Percentiles rank a stretch among this genome's conserved stretches.
These are phyloP conservation scores for Psittacula echo DNA, from an alignment of 2,797 vertebrate genomes.

Conservation along the genomic window DNA sequence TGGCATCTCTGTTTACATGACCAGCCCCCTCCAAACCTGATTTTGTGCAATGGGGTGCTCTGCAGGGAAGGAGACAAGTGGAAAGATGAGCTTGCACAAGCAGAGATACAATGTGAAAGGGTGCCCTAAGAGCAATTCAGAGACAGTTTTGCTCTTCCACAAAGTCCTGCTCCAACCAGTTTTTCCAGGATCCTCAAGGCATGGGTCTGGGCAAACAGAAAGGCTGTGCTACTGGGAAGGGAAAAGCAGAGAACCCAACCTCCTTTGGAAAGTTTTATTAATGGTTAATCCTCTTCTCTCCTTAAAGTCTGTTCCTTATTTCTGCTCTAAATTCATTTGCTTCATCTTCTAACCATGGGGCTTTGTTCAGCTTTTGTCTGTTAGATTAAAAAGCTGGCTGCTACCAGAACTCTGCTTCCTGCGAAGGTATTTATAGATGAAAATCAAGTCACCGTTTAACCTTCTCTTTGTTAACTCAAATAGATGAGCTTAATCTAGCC, in stretches of 20 bases:
- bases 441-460: constrained; percentile 16
- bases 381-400: background rate
- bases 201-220: background rate
- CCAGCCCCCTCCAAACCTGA: background rate
- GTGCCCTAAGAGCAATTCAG: background rate
- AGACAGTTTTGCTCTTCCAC: background rate
- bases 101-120: background rate
- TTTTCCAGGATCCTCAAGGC: background rate
- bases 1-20: background rate
- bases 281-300: background rate
- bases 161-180: background rate
- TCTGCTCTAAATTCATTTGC: constrained; percentile 3
- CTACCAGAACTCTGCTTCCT: background rate
- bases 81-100: background rate
- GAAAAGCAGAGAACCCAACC: background rate
- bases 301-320: background rate
- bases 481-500: background rate
- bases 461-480: background rate
- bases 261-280: background rate
- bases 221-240: background rate
- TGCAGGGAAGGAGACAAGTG: background rate
- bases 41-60: background rate
- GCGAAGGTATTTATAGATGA: background rate
- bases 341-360: background rate
- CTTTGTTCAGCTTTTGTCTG: constrained; percentile 4